phyloP scores from a whole-genome alignment of 1,140 invertebrate genomes.

The Caenorhabditis tropicalis region DNA sequence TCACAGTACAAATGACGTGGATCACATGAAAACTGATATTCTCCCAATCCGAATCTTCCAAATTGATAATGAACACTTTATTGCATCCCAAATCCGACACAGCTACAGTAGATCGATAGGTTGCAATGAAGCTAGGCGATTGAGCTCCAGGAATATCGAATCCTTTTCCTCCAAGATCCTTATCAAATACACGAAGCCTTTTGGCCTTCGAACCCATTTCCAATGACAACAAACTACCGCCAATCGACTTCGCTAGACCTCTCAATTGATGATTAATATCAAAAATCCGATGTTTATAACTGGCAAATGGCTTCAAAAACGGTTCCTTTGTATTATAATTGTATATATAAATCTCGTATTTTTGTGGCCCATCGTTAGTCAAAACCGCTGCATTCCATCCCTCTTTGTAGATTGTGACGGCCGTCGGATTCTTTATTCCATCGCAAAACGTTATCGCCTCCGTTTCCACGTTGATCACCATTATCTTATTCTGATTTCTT shows the following conservation, averaged over 20 bases:
- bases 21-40: background rate
- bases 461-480: background rate
- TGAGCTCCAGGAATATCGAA: background rate
- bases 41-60: background rate
- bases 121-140: background rate
- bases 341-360: background rate
- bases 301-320: background rate
- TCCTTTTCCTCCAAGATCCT: background rate
- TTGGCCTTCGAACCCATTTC: background rate
- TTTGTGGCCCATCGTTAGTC: background rate
- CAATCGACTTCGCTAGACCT: background rate
- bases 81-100: background rate
- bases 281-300: background rate
- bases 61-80: background rate
- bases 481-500: background rate
- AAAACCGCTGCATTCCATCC: background rate
- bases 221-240: background rate
- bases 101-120: background rate
- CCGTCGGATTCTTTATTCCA: background rate
- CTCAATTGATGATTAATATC: background rate
- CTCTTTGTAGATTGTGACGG: background rate
- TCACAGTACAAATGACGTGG: background rate
- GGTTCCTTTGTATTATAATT: background rate
- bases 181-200: background rate
- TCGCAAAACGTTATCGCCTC: background rate